Base-by-base conservation (phyloP, 2,888 invertebrate species). In the Nudaria mundana region DNA sequence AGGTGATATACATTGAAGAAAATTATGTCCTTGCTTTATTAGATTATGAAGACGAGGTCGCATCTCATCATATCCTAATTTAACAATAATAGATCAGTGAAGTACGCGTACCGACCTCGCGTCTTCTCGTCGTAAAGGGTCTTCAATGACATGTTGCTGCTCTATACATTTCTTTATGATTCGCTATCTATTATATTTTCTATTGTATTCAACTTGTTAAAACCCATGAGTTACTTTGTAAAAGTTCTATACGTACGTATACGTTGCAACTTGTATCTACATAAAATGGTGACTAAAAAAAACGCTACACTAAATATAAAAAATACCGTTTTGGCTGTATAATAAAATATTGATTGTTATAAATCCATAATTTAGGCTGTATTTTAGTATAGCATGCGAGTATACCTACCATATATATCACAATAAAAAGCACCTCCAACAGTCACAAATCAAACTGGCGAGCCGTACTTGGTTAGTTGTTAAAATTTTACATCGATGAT, bases 21-120 rank as follows among this genome's bases (percentile, higher is more conserved):
- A 75, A 77, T 73, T 51, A 61, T 71, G 82, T 81, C 79, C 79
- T 75, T 65, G 54, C 66, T 66, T 56, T 68, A 71, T 77, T 63
- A 63, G 71, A 70, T 78, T 73, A 74, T 64, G 60, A 61, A 59
- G 50, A 54, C 71, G 69, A 83, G 81, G 72, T 63, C 67, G 64
- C 62, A 61, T 61, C 56, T 71, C 65, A 70, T 71, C 67, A 73
- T 65, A 80, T 81, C 79, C 78, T 72, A 71, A 69, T 65, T 71
- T 54, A 67, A 81, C 76, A 79, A 77, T n/a, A n/a, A n/a, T 75
- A 68, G 72, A 63, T 48, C 45, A 38, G 50, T 59, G 64, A 61
- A 62, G 50, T 41, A n/a, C n/a, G 52, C 44, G 47, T 37, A 38
- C 36, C 40, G 58, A 37, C 58, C 58, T 59, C 38, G 52, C 35